Conservation (phyloP, 1,140 invertebrate species). For the Apis dorsata region DNA sequence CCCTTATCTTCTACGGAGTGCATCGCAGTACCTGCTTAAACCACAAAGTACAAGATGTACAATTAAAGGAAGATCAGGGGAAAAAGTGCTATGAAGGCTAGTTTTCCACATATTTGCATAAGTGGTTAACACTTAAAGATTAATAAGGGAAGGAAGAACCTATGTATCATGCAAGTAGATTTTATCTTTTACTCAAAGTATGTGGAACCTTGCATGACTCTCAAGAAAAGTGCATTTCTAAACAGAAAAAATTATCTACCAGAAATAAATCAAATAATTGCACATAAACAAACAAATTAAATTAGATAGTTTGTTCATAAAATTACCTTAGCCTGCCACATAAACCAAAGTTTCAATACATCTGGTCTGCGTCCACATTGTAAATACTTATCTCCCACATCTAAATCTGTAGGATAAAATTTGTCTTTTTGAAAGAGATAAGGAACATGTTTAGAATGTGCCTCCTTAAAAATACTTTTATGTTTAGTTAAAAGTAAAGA, state of each 20-base stretch:
- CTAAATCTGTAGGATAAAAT: conserved; percentile 93
- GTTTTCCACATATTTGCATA: conserved; percentile 74
- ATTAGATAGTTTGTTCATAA: not conserved
- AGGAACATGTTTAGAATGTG: conserved; percentile 88
- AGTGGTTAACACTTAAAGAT: conserved; percentile 72
- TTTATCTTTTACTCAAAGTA: conserved; percentile 56
- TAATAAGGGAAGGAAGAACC: conserved; percentile 65
- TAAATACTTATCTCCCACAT: conserved; percentile 95
- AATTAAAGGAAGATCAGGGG: conserved; percentile 70
- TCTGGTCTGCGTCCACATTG: conserved; percentile 96
- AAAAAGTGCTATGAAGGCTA: conserved; percentile 76
- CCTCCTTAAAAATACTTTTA: conserved; percentile 84
- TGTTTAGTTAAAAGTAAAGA: conserved; percentile 88
- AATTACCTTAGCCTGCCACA: conserved; percentile 86
- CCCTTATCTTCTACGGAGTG: conserved; percentile 66
- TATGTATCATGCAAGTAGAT: conserved; percentile 18
- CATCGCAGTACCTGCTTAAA: conserved; percentile 62
- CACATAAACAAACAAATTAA: not conserved
- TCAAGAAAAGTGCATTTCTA: conserved; percentile 65
- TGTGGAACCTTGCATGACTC: conserved; percentile 57
- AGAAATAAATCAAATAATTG: not conserved
- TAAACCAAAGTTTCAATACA: conserved; percentile 95
- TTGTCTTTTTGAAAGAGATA: conserved; percentile 97
- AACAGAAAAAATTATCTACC: conserved; percentile 5
- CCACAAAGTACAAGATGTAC: conserved; percentile 67